Evolutionary conservation across 64 coral and sea anemone species (phyloP).

Genomic region (Stylophora pistillata): DNA sequence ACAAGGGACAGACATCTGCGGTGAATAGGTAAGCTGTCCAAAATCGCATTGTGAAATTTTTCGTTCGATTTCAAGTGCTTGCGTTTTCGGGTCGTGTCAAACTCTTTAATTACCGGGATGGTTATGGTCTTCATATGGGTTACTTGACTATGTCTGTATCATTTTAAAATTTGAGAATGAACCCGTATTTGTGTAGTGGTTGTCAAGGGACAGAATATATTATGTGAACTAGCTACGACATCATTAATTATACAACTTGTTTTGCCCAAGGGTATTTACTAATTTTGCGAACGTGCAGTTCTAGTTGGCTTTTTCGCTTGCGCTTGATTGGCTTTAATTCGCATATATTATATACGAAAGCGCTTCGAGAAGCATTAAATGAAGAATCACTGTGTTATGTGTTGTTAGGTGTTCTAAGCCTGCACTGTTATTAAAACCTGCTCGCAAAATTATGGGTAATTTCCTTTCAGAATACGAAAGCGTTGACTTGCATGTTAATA

Average conservation of each 20-base stretch:
- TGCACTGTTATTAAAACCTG: not conserved
- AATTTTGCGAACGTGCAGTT: not conserved
- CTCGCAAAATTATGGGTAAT: not conserved
- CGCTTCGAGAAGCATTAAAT: not conserved
- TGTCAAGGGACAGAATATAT: not conserved
- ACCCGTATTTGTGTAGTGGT: not conserved
- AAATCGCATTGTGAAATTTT: not conserved
- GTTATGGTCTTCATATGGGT: too few species aligned
- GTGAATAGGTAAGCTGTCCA: not conserved
- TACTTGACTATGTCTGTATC: too few species aligned
- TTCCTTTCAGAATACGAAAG: too few species aligned
- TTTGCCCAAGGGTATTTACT: not conserved
- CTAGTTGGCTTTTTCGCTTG: not conserved
- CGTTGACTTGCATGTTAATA: not conserved
- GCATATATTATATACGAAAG: not conserved
- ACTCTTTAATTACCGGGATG: too few species aligned
- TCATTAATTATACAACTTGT: constrained; percentile 5
- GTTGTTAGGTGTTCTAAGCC: too few species aligned
- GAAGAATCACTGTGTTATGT: not conserved
- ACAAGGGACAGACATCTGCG: constrained; percentile 14
- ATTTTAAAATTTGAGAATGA: too few species aligned
- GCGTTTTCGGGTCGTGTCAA: too few species aligned
- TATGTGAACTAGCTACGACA: not conserved
- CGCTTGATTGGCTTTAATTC: not conserved
- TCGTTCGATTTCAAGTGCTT: too few species aligned